Evolutionary conservation across 2,797 vertebrate species (phyloP).

Genomic region (Rhadinocentrus ornatus): DNA sequence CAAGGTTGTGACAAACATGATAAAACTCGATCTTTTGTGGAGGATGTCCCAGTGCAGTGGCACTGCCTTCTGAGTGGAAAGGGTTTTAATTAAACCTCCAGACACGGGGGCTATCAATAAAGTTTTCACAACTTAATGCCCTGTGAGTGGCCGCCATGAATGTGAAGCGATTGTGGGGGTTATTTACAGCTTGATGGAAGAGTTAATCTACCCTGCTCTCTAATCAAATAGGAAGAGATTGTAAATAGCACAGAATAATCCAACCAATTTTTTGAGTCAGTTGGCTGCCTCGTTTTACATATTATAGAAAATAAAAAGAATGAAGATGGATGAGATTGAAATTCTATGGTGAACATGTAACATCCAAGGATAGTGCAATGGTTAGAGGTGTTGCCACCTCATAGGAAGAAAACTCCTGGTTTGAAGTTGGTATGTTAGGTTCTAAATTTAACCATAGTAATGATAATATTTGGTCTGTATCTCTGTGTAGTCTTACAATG

Average conservation of each 20-base stretch:
- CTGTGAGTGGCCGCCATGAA: conserved; percentile 63
- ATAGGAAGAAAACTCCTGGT: too few relatives aligned
- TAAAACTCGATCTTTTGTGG: conserved; percentile 36
- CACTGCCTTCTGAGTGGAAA: conserved; percentile 44
- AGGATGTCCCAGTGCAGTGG: conserved; percentile 47
- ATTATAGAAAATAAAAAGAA: conserved; percentile 2
- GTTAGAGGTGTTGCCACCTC: too few relatives aligned
- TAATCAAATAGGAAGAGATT: conserved; percentile 73
- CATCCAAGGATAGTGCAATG: too few relatives aligned
- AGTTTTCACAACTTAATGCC: conserved; percentile 73
- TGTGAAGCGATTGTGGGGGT: conserved; percentile 61
- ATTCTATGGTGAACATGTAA: too few relatives aligned
- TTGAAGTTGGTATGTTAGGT: too few relatives aligned
- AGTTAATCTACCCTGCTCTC: conserved; percentile 76
- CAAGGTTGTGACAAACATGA: conserved; percentile 52
- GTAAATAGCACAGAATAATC: conserved; percentile 72
- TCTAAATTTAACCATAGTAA: too few relatives aligned
- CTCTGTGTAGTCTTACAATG: too few relatives aligned
- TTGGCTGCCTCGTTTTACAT: conserved; percentile 35
- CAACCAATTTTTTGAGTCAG: conserved; percentile 43
- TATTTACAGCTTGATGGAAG: conserved; percentile 70
- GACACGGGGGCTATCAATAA: conserved; percentile 67
- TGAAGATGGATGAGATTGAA: neutral
- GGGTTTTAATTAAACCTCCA: conserved; percentile 75
- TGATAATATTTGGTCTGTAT: too few relatives aligned